Evolutionary conservation across 2,797 vertebrate genomes (phyloP).

Genomic region (Sphaeramia orbicularis): DNA sequence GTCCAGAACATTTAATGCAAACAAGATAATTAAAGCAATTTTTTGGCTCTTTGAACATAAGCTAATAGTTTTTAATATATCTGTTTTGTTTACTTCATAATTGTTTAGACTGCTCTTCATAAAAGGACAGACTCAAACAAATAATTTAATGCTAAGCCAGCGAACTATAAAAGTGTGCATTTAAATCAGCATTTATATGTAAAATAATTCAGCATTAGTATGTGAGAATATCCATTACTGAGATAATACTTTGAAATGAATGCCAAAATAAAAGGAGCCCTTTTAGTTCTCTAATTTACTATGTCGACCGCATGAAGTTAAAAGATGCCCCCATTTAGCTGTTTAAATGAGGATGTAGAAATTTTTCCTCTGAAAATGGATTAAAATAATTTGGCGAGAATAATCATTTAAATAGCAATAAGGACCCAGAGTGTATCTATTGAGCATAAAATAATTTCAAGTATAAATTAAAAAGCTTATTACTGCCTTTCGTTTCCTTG

Average conservation of each 20-base stretch:
- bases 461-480: conserved; percentile 90
- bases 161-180: conserved; percentile 55
- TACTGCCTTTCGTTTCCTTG: conserved; percentile 85
- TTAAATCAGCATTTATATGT: conserved; percentile 79
- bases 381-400: conserved; percentile 89
- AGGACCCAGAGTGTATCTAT: conserved; percentile 86
- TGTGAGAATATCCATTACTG: conserved; percentile 80
- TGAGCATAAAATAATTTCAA: conserved; percentile 88
- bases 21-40: conserved; percentile 29
- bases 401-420: conserved; percentile 90
- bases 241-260: conserved; percentile 81
- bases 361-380: conserved; percentile 87
- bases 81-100: conserved; percentile 51
- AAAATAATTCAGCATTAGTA: conserved; percentile 78
- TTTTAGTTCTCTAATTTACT: conserved; percentile 84
- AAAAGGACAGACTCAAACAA: conserved; percentile 64
- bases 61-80: neutral
- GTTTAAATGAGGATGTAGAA: conserved; percentile 87
- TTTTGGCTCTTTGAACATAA: conserved; percentile 1
- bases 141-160: conserved; percentile 59
- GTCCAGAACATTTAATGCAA: conserved; percentile 4
- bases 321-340: conserved; percentile 88
- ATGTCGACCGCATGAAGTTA: conserved; percentile 82
- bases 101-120: conserved; percentile 61
- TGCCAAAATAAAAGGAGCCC: conserved; percentile 79